Base-by-base conservation (phyloP, 2,113 vertebrate species). In the Epinephelus lanceolatus region DNA sequence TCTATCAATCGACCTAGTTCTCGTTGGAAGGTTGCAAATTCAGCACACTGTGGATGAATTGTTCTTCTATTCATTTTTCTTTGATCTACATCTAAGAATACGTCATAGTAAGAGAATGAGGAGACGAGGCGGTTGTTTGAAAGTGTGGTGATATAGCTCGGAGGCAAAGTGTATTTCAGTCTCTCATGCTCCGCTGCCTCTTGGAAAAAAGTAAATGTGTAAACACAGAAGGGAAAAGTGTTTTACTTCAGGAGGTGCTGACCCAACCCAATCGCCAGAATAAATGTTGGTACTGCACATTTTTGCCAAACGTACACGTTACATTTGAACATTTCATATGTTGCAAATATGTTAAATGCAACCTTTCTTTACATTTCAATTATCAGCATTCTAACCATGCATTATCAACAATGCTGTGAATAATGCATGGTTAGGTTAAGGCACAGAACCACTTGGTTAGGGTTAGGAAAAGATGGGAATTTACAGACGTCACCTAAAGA, bases 91-190 rank as follows among this genome's bases (percentile, higher is more conserved):
- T 80, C 60, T 51, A 74, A 71, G n/a, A 61, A 55, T 42, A 51
- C 2, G 10, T 78, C 51, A 69, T n/a, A 52, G 70, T 45, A 18
- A 59, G 61, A 67, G 30, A 61, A 65, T 45, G 37, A 65, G 76
- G 45, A 52, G 63, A 62, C 13, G 10, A 66, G n/a, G n/a, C 63
- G 9, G 42, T 45, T 45, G 49, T 40, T 81, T 76, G 56, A 57
- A 62, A 61, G 33, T 76, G 49, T 78, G 42, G 37, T n/a, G 37
- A 33, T 70, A 69, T 74, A 47, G 86, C 88, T 81, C 12, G 17
- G 47, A 87, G 79, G 85, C 76, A 68, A 65, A 85, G 19, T 71
- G 37, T 76, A 80, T 87, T 79, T 83, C 76, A 63, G 60, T 76
- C 66, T 66, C 63, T 74, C 49, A 30, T 51, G 80, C 78, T 73